Base-by-base conservation (phyloP, 1,140 invertebrate species). In the Hylaeus volcanicus region DNA sequence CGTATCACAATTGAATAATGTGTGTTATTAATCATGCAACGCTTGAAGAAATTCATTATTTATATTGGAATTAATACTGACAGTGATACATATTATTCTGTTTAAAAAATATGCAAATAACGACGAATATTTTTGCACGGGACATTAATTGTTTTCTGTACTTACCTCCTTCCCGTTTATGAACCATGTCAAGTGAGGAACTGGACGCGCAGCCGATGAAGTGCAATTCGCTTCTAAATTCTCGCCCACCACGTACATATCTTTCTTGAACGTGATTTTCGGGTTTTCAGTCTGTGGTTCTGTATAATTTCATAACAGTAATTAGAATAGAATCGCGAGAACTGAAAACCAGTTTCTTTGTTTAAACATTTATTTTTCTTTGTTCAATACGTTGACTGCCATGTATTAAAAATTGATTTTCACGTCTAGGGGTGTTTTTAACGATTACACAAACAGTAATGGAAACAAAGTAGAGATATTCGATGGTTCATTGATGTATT, bases 101-200 rank as follows among this genome's bases (percentile, higher is more conserved):
- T 45, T 3, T 45, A 3, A 45, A 26, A 26, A 26, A 26, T 26
- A 26, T 26, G 26, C 26, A 26, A 26, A 26, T 26, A 26, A 26
- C 26, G 26, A 26, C 45, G 45, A 48, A 48, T 48, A 48, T 48
- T 48, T 48, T 48, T 48, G 45, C 8, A 48, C 8, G 26, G 26
- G 26, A 26, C 26, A 26, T 26, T 26, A 26, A 26, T 14, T 1
- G 37, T 66, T 64, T 15, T 74, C 14, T 71, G 41, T 61, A 51
- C 55, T 94, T 94, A 97, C 96, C 95, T 96, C 96, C 90, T 96
- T 94, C 82, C 95, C 96, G 92, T 98, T 97, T 89, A 97, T 96
- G 84, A 97, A 94, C 97, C 97, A 97, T 70, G 96, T 96, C 88
- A 98, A 95, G 88, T 97, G 95, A 5, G 97, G 96, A 37, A 96